phyloP scores from a whole-genome alignment of 2,888 invertebrate species.

The Aethes cnicana region DNA sequence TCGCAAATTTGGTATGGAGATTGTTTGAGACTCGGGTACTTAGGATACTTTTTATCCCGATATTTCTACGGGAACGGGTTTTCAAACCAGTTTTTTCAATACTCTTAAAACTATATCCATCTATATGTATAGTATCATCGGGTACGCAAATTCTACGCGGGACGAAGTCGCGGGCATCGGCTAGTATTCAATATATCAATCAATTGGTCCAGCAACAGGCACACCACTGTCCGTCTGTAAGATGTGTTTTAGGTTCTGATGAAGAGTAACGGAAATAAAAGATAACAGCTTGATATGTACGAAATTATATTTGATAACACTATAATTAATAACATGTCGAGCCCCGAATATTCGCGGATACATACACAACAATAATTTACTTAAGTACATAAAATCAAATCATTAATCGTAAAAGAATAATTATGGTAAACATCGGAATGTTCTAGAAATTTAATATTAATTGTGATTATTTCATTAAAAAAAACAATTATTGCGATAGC shows the following conservation, averaged over 20 bases:
- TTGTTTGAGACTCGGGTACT: too few species aligned
- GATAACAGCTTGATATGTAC: conserved; percentile 17
- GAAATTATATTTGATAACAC: conserved; percentile 30
- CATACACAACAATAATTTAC: conserved; percentile 34
- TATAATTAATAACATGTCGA: conserved; percentile 19
- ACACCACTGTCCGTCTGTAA: too few species aligned
- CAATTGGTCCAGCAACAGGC: too few species aligned
- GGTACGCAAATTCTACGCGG: background rate
- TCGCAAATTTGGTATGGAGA: too few species aligned
- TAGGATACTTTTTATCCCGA: too few species aligned
- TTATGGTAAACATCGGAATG: conserved; percentile 38
- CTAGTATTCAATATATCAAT: too few species aligned
- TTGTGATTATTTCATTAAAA: conserved; percentile 22
- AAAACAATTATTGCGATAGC: conserved; percentile 34
- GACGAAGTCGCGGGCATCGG: too few species aligned
- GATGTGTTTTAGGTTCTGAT: background rate
- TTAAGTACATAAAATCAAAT: conserved; percentile 32
- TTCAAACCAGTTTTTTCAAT: too few species aligned
- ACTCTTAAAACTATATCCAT: too few species aligned
- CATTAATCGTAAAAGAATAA: conserved; percentile 32
- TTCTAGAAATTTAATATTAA: conserved; percentile 23
- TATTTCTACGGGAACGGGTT: too few species aligned
- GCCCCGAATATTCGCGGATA: conserved; percentile 6
- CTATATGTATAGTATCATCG: too few species aligned
- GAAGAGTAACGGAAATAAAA: background rate